A percentile compares a stretch with the other conserved stretches of the same genome.
These are phyloP conservation scores for Netta rufina DNA, from an alignment of 2,797 vertebrate species.

Conservation along the genomic window DNA sequence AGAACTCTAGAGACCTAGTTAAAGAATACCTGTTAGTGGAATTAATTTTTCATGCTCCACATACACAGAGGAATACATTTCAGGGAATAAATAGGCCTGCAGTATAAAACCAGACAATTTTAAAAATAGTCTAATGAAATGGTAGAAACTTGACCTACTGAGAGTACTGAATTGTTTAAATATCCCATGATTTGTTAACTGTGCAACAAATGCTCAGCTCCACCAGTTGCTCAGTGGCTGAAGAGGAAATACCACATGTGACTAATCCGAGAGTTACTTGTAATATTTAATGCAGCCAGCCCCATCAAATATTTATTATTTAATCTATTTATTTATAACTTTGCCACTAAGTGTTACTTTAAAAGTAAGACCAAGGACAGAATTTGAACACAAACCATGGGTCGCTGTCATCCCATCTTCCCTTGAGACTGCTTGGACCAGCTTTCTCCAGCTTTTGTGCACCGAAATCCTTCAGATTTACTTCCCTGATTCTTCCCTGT, in stretches of 20 bases:
- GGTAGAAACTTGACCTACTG: neutral
- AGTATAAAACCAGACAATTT: neutral
- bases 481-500: neutral
- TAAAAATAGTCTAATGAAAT: neutral
- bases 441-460: neutral
- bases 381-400: neutral
- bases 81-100: neutral
- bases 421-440: neutral
- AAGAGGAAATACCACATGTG: neutral
- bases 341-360: neutral
- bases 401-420: neutral
- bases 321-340: neutral
- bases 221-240: neutral
- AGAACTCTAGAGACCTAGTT: slow-evolving; percentile 1
- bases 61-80: neutral
- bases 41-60: slow-evolving; percentile 54
- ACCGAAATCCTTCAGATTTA: neutral
- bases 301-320: neutral
- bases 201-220: neutral
- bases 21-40: slow-evolving; percentile 58
- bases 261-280: neutral
- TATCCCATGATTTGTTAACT: neutral
- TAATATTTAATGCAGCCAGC: neutral
- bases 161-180: neutral
- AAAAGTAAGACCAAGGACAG: neutral